Evolutionary conservation across 23 tunicate genomes (phyloP).

Genomic region (Botrylloides violaceus): DNA sequence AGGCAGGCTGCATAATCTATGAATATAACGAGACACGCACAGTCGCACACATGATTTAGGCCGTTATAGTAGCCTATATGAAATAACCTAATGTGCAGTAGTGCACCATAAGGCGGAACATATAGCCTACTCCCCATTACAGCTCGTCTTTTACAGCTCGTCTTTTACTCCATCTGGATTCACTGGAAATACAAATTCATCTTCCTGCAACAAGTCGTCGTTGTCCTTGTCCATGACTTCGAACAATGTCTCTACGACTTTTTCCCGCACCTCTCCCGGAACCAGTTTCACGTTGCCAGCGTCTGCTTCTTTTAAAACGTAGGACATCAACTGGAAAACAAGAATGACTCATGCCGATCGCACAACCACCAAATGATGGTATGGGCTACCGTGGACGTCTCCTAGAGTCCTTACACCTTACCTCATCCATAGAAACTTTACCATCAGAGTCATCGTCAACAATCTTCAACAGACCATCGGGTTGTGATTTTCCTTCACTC

Average conservation of each 20-base stretch:
- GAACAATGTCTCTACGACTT: slow-evolving; percentile 33
- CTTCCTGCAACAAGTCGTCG: slow-evolving; percentile 12
- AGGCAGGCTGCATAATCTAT: too few species aligned
- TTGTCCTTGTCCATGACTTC: slow-evolving; percentile 34
- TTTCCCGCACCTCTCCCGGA: slow-evolving; percentile 41
- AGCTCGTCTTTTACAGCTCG: slow-evolving; percentile 25
- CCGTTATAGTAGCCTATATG: too few species aligned
- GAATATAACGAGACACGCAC: too few species aligned
- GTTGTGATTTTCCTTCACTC: slow-evolving; percentile 22
- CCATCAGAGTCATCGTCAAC: slow-evolving; percentile 48
- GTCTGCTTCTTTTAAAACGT: slow-evolving; percentile 59
- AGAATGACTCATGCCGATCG: neutral
- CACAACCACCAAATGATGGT: too few species aligned
- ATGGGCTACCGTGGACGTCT: too few species aligned
- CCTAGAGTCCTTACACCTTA: too few species aligned
- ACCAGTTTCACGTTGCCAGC: slow-evolving; percentile 43
- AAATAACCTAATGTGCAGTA: too few species aligned
- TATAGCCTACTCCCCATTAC: too few species aligned
- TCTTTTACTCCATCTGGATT: slow-evolving; percentile 15
- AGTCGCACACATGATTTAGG: too few species aligned
- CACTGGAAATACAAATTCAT: slow-evolving; percentile 23
- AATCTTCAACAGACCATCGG: slow-evolving; percentile 21
- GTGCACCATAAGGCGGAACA: too few species aligned
- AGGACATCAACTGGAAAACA: slow-evolving; percentile 60
- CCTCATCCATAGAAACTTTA: slow-evolving; percentile 34